Evolutionary conservation across 2,888 invertebrate species (phyloP).

Genomic region (Meloe dianella): DNA sequence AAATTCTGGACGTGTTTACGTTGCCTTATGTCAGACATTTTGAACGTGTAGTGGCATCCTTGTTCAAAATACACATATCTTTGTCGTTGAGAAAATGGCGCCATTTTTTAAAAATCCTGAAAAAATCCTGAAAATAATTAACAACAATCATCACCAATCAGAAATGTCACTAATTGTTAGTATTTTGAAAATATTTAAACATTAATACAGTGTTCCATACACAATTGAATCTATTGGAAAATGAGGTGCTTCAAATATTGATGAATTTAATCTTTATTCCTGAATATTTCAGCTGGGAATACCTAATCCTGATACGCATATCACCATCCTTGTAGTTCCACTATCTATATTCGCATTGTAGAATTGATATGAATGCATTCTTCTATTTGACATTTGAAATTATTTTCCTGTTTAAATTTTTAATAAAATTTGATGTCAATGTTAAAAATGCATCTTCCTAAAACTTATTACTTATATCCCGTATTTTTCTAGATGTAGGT

Average conservation of each 20-base stretch:
- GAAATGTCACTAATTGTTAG: too few relatives aligned
- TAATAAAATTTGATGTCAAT: neutral
- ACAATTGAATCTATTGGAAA: neutral
- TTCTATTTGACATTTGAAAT: neutral
- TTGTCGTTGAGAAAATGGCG: slow-evolving; percentile 12
- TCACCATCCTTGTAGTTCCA: neutral
- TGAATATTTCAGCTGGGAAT: neutral
- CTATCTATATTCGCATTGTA: neutral
- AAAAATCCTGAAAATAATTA: neutral
- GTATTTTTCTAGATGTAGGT: neutral
- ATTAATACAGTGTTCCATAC: too few relatives aligned
- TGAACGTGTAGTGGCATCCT: slow-evolving; percentile 31
- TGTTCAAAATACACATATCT: slow-evolving; percentile 9
- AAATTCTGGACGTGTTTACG: slow-evolving; percentile 62
- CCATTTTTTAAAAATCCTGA: neutral
- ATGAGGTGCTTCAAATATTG: neutral
- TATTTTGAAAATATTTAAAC: too few relatives aligned
- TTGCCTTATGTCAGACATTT: slow-evolving; percentile 55
- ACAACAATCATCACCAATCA: neutral
- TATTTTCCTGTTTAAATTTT: neutral
- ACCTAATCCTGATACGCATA: neutral
- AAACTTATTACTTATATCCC: neutral
- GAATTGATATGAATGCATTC: neutral
- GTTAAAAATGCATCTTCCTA: neutral
- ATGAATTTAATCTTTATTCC: neutral